Percentiles rank a stretch among this genome's conserved stretches.
phyloP scores from a whole-genome alignment of 2,113 vertebrate species.

The Misgurnus mizolepis region DNA sequence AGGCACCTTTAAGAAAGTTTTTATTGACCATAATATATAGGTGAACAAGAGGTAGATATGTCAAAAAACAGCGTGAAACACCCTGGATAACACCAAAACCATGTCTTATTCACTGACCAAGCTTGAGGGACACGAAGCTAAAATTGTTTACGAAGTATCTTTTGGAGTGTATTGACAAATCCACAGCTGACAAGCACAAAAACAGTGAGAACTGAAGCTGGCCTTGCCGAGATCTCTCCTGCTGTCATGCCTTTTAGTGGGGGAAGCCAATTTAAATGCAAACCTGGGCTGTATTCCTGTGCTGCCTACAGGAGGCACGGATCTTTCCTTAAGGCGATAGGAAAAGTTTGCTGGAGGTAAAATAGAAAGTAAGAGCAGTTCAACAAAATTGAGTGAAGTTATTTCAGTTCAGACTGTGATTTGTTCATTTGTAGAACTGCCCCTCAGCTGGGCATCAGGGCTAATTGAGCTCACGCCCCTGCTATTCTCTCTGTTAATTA shows the following conservation, averaged over 20 bases:
- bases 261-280: slow-evolving; percentile 25
- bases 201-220: slow-evolving; percentile 16
- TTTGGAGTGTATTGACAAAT: slow-evolving; percentile 3
- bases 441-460: not conserved
- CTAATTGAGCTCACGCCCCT: slow-evolving; percentile 34
- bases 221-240: slow-evolving; percentile 36
- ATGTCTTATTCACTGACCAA: not conserved
- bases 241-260: slow-evolving; percentile 24
- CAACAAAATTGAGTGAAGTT: not conserved
- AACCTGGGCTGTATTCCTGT: slow-evolving; percentile 6
- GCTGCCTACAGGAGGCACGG: slow-evolving; percentile 33
- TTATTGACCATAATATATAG: too few species aligned
- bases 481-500: not conserved
- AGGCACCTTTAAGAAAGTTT: too few species aligned
- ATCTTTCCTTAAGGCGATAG: not conserved
- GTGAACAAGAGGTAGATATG: too few species aligned
- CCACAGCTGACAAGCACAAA: not conserved
- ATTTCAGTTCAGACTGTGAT: not conserved
- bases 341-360: slow-evolving; percentile 15
- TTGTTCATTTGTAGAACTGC: slow-evolving; percentile 11
- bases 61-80: not conserved
- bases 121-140: not conserved
- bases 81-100: not conserved
- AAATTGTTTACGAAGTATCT: not conserved
- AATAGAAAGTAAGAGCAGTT: not conserved